A percentile compares a stretch with the other conserved stretches of the same genome.
phyloP scores from a whole-genome alignment of 2,113 vertebrate genomes.

The Chlorodrepanis virens region DNA sequence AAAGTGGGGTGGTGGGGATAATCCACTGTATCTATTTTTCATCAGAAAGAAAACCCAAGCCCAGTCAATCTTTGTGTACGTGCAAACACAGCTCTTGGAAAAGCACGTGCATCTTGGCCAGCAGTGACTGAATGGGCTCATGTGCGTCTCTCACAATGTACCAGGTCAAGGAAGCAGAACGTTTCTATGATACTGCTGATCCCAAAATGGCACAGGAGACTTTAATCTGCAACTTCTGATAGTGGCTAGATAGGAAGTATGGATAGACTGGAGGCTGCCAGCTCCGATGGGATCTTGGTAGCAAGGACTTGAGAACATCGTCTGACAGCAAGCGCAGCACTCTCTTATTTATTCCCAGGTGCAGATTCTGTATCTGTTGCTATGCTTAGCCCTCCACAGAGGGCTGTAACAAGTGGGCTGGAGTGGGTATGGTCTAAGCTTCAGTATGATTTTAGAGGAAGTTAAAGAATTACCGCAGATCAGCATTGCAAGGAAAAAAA shows the following conservation, averaged over 20 bases:
- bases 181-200: not conserved
- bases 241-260: not conserved
- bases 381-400: not conserved
- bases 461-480: not conserved
- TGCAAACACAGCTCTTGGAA: not conserved
- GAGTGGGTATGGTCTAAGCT: not conserved
- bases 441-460: not conserved
- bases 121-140: not conserved
- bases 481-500: not conserved
- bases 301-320: not conserved
- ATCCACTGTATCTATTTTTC: not conserved
- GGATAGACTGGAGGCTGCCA: not conserved
- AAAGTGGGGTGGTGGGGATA: rapidly evolving
- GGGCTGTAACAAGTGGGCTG: not conserved
- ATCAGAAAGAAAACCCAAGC: not conserved
- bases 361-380: not conserved
- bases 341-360: not conserved
- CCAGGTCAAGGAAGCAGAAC: not conserved
- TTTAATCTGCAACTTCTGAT: not conserved
- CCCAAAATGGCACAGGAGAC: not conserved
- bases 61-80: not conserved
- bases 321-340: rapidly evolving
- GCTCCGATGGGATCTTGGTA: not conserved
- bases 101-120: not conserved
- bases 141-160: rapidly evolving